Evolutionary conservation across 2,888 invertebrate species (phyloP), one percentile per base, ranked within the genome.

Genomic region (Isotomurus palustris): DNA sequence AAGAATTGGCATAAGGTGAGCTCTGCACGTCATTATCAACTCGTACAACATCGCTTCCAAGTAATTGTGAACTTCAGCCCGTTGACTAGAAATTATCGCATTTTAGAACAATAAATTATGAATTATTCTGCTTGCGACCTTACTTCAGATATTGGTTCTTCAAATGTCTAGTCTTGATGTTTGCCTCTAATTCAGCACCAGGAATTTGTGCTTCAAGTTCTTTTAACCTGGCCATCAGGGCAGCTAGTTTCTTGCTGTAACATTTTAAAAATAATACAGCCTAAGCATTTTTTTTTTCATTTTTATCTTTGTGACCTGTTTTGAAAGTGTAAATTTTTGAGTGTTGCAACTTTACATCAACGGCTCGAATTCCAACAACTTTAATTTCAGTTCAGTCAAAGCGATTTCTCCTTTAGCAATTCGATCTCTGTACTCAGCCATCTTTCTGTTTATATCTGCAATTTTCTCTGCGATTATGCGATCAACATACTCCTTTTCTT

Each of bases 141-240:
- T 62, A 69, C 68, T 51, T 49, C 10, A 69, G 35, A 47, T 58
- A 69, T 61, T 69, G 69, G 44, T 67, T 69, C 40, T 66, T 64
- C 36, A 69, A 56, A 56, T 67, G 64, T 19, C 69, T 47, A 1
- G 64, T 64, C 56, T 69, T 69, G 2, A 67, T 62, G 40, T 67
- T 60, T 1, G 67, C 66, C 14, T 69, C 69, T 45, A 64, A 40
- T 32, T 66, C 61, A 10, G 66, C 66, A 21, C 61, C 62, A n/a
- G 63, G 64, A 35, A 69, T 60, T n/a, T 62, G 56, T n/a, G 58
- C 64, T 44, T 56, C 52, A 8, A 69, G 56, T 22, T 66, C 62
- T 29, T 59, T 60, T 17, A 67, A 32, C 35, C 58, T 58, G 3
- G 54, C 60, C 27, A 62, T 51, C 21, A 69, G 54, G n/a, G 53